Evolutionary conservation across 2,797 vertebrate genomes (phyloP), one percentile per base, ranked within the genome.

Genomic region (Esox masquinongy): DNA sequence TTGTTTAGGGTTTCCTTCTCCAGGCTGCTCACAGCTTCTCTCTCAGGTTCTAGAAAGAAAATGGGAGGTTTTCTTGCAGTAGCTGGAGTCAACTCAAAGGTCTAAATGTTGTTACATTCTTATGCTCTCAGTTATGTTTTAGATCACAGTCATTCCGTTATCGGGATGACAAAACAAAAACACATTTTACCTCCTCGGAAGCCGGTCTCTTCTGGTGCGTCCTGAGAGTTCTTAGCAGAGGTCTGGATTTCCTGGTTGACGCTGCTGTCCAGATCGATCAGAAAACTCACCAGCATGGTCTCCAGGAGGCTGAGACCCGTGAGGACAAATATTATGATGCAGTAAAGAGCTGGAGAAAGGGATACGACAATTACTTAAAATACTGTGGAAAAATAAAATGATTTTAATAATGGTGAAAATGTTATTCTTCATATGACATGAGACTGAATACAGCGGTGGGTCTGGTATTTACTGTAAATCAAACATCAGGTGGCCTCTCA

Each of bases 221-320:
- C 26, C 24, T 24, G 53, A 59, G 22, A 11, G 17, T 49, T 34
- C 19, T 29, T 68, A 50, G 29, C 29, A 17, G 9, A 5, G 15
- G 17, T 69, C 53, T 3, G 22, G 9, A 29, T 15, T 34, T 49
- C n/a, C 53, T 74, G 24, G 26, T 26, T 34, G 12, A 63, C 47
- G 34, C 1, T 0, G 7, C 15, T 34, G 39, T 88, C 85, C 0
- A 90, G 77, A 36, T 88, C 84, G 4, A 82, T 61, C 24, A 94
- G 80, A 82, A 93, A 89, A 81, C 89, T 16, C 7, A 95, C 78
- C 80, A 95, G 53, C 75, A 94, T 90, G 69, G 90, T 83, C 81
- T 95, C 94, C 8, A 95, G 80, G n/a, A 94, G 79, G 15, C 94
- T 94, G 39, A 91, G 1, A 49, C 94, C 85, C 90, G 95, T 92